phyloP scores from a whole-genome alignment of 2,888 invertebrate genomes.

The Melanophora roralis region DNA sequence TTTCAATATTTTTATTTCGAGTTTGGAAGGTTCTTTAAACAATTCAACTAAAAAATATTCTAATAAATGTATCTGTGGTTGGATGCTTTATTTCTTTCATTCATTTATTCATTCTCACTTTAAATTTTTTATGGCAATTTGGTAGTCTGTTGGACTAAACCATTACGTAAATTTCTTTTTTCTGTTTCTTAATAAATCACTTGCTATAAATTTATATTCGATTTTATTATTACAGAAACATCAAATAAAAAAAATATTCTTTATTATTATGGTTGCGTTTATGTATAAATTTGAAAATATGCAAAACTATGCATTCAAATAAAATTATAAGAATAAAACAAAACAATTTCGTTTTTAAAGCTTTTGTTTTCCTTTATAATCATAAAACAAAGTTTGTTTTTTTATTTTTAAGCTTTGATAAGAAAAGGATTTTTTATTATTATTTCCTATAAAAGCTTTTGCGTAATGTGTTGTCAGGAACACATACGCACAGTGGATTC shows the following conservation, averaged over 20 bases:
- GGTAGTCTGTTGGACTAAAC: slow-evolving; percentile 9
- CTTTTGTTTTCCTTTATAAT: too few species aligned
- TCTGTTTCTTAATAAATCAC: slow-evolving; percentile 49
- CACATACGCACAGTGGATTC: too few species aligned
- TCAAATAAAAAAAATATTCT: slow-evolving; percentile 38
- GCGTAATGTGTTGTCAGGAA: too few species aligned
- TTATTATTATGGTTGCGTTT: slow-evolving; percentile 43
- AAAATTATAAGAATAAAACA: background rate
- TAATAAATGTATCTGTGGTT: slow-evolving; percentile 38
- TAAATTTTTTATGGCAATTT: background rate
- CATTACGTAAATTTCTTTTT: slow-evolving; percentile 8
- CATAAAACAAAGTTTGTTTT: too few species aligned
- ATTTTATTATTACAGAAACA: slow-evolving; percentile 20
- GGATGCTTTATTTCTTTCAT: slow-evolving; percentile 38
- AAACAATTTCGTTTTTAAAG: too few species aligned
- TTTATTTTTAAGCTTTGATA: too few species aligned
- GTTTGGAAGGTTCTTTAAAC: background rate
- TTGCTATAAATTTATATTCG: slow-evolving; percentile 52
- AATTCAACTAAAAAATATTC: background rate
- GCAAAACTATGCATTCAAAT: slow-evolving; percentile 28
- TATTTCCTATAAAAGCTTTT: too few species aligned
- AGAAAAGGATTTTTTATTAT: too few species aligned
- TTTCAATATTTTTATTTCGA: too few species aligned
- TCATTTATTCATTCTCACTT: slow-evolving; percentile 16
- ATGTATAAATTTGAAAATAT: slow-evolving; percentile 22